A percentile compares a stretch with the other conserved stretches of the same genome.
phyloP scores from a whole-genome alignment of 2,888 invertebrate species.

The Homarus gammarus region DNA sequence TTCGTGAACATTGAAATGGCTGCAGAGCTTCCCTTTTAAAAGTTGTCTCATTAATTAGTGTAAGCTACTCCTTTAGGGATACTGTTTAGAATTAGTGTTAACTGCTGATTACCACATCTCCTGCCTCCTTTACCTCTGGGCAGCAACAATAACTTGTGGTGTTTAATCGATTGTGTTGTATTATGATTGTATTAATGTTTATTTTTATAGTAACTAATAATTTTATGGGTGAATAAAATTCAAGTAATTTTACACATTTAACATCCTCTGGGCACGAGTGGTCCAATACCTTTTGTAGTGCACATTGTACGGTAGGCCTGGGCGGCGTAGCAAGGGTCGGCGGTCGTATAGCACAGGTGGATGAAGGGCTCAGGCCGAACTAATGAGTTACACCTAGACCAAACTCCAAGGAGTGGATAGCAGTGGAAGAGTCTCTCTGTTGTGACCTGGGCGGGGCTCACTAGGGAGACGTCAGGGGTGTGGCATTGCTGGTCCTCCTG shows the following conservation, averaged over 20 bases:
- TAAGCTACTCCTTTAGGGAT: too few relatives aligned
- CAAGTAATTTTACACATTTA: background rate
- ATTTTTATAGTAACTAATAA: too few relatives aligned
- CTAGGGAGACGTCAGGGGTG: conserved; percentile 4
- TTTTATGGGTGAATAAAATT: too few relatives aligned
- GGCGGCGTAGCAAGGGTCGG: conserved; percentile 8
- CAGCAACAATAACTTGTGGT: too few relatives aligned
- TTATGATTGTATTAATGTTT: too few relatives aligned
- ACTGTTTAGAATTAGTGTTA: too few relatives aligned
- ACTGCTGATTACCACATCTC: too few relatives aligned
- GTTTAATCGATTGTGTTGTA: too few relatives aligned
- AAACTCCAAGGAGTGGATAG: conserved; percentile 15
- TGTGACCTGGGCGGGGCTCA: background rate
- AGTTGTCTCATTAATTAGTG: too few relatives aligned
- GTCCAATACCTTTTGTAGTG: background rate
- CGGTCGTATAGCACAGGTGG: conserved; percentile 2
- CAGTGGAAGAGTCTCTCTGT: conserved; percentile 14
- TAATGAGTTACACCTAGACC: conserved; percentile 30
- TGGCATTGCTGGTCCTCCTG: conserved; percentile 38
- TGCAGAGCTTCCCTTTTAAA: too few relatives aligned
- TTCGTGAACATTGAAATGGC: too few relatives aligned
- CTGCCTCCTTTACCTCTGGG: too few relatives aligned
- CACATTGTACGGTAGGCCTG: conserved; percentile 35
- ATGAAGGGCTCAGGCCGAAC: conserved; percentile 44
- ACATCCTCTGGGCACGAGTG: conserved; percentile 13